phyloP scores from a whole-genome alignment of 2,888 invertebrate genomes.

The Boloria selene region DNA sequence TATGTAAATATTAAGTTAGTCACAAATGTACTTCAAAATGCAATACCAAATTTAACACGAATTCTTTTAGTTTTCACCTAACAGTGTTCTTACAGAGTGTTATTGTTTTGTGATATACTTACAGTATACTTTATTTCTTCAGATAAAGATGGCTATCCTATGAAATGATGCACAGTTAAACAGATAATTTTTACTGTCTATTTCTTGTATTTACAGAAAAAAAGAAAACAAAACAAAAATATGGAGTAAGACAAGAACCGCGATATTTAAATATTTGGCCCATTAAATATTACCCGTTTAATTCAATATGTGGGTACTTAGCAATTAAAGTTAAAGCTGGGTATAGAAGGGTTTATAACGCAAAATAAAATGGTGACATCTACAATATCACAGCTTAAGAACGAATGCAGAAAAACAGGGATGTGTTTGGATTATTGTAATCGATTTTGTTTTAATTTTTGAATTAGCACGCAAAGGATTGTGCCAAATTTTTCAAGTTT shows the following conservation, averaged over 20 bases:
- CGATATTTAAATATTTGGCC: slow-evolving; percentile 30
- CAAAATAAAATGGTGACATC: slow-evolving; percentile 46
- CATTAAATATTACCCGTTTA: slow-evolving; percentile 29
- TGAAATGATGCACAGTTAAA: slow-evolving; percentile 89
- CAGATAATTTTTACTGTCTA: slow-evolving; percentile 87
- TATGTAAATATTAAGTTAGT: slow-evolving; percentile 55
- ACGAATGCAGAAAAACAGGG: slow-evolving; percentile 31
- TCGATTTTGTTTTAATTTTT: slow-evolving; percentile 9
- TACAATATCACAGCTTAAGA: slow-evolving; percentile 41
- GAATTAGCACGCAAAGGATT: slow-evolving; percentile 27
- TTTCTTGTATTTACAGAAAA: slow-evolving; percentile 81
- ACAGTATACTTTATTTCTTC: slow-evolving; percentile 83
- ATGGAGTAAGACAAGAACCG: slow-evolving; percentile 31
- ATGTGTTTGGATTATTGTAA: slow-evolving; percentile 17
- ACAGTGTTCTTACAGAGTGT: slow-evolving; percentile 80
- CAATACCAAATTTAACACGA: slow-evolving; percentile 57
- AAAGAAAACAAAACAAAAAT: slow-evolving; percentile 48
- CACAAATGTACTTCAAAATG: slow-evolving; percentile 61
- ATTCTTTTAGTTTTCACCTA: slow-evolving; percentile 74
- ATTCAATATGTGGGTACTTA: slow-evolving; percentile 38
- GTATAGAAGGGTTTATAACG: slow-evolving; percentile 46
- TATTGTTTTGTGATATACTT: slow-evolving; percentile 82
- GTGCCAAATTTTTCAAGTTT: slow-evolving; percentile 29
- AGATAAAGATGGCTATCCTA: slow-evolving; percentile 86
- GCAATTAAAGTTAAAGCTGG: slow-evolving; percentile 53